phyloP scores from a whole-genome alignment of 2,888 invertebrate species.

The Cheilosia grossa region DNA sequence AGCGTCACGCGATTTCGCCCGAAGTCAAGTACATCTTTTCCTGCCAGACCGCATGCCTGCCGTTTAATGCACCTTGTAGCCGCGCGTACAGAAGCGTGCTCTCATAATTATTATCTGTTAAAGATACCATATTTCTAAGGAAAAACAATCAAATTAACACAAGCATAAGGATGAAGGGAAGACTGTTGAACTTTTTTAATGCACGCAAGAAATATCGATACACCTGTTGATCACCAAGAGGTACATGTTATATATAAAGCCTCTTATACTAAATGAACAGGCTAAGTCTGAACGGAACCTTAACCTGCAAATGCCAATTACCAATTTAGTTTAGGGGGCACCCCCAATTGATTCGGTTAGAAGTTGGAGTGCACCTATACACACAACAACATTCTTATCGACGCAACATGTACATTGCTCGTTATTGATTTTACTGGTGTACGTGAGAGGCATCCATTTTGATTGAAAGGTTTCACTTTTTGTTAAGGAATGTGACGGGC shows the following conservation, averaged over 20 bases:
- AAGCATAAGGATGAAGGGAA: constrained; percentile 16
- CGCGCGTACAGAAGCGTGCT: constrained; percentile 33
- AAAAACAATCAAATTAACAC: constrained; percentile 48
- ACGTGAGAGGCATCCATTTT: too few relatives aligned
- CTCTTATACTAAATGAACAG: background rate
- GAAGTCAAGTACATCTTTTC: constrained; percentile 50
- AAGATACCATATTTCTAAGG: constrained; percentile 32
- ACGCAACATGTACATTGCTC: too few relatives aligned
- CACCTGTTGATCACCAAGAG: constrained; percentile 9
- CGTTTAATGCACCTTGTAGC: constrained; percentile 12
- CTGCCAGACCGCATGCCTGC: constrained; percentile 16
- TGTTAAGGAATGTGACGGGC: too few relatives aligned
- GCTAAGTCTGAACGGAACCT: background rate
- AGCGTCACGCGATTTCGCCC: constrained; percentile 64
- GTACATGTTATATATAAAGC: background rate
- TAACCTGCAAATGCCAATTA: background rate
- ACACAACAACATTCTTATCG: too few relatives aligned
- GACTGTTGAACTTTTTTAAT: constrained; percentile 56
- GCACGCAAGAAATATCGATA: constrained; percentile 33
- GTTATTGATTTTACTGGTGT: too few relatives aligned
- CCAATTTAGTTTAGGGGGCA: too few relatives aligned
- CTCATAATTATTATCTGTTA: constrained; percentile 61
- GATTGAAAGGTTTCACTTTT: too few relatives aligned
- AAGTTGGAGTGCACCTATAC: too few relatives aligned
- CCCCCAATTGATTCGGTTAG: too few relatives aligned